phyloP scores from a whole-genome alignment of 2,797 vertebrate species.

The Eurystomus glaucurus region DNA sequence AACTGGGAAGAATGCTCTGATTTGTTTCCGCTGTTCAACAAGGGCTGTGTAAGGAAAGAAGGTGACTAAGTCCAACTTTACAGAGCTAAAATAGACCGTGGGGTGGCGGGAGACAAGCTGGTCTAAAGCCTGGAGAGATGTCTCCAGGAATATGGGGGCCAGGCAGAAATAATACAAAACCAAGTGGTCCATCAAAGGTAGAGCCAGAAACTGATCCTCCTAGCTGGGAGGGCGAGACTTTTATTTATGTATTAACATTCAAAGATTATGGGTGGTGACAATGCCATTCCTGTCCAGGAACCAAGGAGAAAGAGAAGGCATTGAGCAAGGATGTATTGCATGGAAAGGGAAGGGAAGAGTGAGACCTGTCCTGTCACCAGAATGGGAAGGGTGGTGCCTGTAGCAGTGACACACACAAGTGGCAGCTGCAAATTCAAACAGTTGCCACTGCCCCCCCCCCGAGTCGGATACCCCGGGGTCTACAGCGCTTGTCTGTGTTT shows the following conservation, averaged over 20 bases:
- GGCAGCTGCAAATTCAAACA: slow-evolving; percentile 16
- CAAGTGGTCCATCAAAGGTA: background rate
- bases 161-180: background rate
- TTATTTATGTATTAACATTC: background rate
- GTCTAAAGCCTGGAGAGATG: background rate
- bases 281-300: background rate
- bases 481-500: background rate
- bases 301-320: background rate
- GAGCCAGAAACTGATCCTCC: background rate
- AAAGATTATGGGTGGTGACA: background rate
- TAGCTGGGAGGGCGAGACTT: background rate
- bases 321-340: background rate
- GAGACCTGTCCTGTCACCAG: background rate
- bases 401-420: background rate
- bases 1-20: background rate
- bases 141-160: background rate
- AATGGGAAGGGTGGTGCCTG: accelerated
- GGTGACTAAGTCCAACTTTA: background rate
- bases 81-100: background rate
- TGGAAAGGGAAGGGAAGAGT: background rate
- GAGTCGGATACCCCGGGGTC: background rate
- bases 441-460: background rate
- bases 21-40: background rate
- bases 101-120: background rate
- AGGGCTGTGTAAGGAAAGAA: background rate